Conservation (phyloP, 2,797 vertebrate genomes). For the Spatula clypeata region DNA sequence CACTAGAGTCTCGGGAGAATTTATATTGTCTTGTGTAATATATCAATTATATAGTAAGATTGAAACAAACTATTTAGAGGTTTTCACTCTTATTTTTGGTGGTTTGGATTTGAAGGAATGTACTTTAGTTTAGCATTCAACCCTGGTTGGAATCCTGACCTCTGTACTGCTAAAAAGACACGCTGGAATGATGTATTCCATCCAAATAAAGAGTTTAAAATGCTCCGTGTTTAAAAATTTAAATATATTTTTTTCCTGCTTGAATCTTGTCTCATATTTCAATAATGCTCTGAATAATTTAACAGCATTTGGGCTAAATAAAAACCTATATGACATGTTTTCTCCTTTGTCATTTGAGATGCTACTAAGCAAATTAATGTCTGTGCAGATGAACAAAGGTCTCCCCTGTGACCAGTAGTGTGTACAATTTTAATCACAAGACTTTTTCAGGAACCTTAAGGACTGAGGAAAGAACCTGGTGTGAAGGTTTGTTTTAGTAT, state of each 20-base stretch:
- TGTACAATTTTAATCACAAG: conserved; percentile 44
- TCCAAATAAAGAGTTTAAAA: conserved; percentile 78
- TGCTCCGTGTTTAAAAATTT: conserved; percentile 83
- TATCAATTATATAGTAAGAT: background rate
- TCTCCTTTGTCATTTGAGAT: conserved; percentile 55
- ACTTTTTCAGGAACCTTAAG: background rate
- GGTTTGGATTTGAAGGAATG: background rate
- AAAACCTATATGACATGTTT: conserved; percentile 35
- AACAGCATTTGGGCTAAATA: conserved; percentile 68
- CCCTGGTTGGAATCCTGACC: conserved; percentile 53
- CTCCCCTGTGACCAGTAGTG: conserved; percentile 11
- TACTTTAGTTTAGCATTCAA: background rate
- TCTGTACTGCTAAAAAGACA: conserved; percentile 63
- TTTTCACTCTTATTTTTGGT: background rate
- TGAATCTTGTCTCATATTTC: conserved; percentile 80
- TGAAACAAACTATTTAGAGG: background rate
- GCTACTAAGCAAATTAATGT: conserved; percentile 17
- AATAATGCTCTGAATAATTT: conserved; percentile 82
- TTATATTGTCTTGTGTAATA: background rate
- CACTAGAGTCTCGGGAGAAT: background rate
- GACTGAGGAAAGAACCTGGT: background rate
- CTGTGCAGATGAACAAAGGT: background rate
- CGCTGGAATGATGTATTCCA: conserved; percentile 54
- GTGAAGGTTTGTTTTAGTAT: background rate
- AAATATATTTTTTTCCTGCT: conserved; percentile 73